Evolutionary conservation across 1,140 invertebrate genomes (phyloP).

Genomic region (Uloborus diversus): DNA sequence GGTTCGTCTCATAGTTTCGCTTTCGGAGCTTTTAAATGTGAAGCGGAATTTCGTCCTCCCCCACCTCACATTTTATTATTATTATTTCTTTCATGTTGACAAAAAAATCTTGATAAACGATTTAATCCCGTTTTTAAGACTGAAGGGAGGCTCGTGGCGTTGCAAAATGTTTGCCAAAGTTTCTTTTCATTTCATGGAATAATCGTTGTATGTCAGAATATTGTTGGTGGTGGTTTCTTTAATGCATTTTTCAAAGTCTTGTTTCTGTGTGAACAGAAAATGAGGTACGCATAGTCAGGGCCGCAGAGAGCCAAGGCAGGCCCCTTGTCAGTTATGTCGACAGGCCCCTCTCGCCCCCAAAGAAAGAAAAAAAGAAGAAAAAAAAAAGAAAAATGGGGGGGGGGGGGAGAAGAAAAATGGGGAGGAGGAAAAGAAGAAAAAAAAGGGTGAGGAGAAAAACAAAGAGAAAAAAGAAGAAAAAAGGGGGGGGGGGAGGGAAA

Average conservation of each 20-base stretch:
- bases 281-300: too few relatives aligned
- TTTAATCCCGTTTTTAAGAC: too few relatives aligned
- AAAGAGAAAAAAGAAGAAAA: background rate
- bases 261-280: too few relatives aligned
- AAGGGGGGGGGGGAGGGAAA: background rate
- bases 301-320: too few relatives aligned
- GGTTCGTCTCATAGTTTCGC: background rate
- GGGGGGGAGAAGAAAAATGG: background rate
- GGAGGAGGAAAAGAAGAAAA: background rate
- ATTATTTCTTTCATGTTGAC: background rate
- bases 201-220: too few relatives aligned
- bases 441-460: background rate
- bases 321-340: too few relatives aligned
- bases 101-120: too few relatives aligned
- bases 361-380: background rate
- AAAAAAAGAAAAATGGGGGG: background rate
- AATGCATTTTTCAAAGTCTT: too few relatives aligned
- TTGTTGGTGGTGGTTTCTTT: too few relatives aligned
- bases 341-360: too few relatives aligned
- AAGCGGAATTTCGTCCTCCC: background rate
- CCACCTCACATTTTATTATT: background rate
- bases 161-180: background rate
- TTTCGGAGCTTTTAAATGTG: constrained; percentile 1
- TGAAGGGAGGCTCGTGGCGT: background rate
- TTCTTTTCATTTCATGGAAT: too few relatives aligned